phyloP scores from a whole-genome alignment of 2,113 vertebrate species.

The Perognathus longimembris region DNA sequence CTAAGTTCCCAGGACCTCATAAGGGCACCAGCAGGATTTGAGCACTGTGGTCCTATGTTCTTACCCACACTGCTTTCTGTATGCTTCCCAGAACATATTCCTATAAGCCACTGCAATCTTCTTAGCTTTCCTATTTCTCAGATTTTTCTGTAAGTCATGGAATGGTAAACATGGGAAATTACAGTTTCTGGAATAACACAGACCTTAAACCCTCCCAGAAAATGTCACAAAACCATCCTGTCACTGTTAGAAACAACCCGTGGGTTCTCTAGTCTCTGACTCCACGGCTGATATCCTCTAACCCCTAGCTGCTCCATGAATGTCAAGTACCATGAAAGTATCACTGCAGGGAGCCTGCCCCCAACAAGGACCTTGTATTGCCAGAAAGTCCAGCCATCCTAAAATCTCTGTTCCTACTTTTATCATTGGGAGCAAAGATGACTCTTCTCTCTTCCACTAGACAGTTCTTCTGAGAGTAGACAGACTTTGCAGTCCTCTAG shows the following conservation, averaged over 20 bases:
- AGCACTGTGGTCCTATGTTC: not conserved
- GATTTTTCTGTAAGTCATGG: not conserved
- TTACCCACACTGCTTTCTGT: not conserved
- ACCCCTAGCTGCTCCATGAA: too few relatives aligned
- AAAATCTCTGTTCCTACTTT: not conserved
- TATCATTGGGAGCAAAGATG: not conserved
- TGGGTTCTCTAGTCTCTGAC: not conserved
- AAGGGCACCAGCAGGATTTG: not conserved
- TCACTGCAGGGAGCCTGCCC: fast-evolving
- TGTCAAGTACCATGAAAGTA: not conserved
- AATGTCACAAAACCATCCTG: not conserved
- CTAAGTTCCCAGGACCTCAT: not conserved
- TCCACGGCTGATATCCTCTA: fast-evolving
- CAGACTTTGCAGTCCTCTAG: not conserved
- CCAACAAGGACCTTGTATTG: not conserved
- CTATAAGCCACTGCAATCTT: not conserved
- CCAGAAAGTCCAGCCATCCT: not conserved
- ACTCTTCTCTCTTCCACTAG: not conserved
- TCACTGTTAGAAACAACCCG: not conserved
- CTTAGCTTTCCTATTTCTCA: not conserved
- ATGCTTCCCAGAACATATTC: not conserved
- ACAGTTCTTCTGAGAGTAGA: not conserved
- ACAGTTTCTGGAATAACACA: not conserved
- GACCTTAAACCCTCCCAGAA: not conserved
- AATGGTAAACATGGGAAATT: not conserved